Evolutionary conservation across 2,113 vertebrate species (phyloP), one percentile per base, ranked within the genome.

Genomic region (Thamnophis sirtalis): DNA sequence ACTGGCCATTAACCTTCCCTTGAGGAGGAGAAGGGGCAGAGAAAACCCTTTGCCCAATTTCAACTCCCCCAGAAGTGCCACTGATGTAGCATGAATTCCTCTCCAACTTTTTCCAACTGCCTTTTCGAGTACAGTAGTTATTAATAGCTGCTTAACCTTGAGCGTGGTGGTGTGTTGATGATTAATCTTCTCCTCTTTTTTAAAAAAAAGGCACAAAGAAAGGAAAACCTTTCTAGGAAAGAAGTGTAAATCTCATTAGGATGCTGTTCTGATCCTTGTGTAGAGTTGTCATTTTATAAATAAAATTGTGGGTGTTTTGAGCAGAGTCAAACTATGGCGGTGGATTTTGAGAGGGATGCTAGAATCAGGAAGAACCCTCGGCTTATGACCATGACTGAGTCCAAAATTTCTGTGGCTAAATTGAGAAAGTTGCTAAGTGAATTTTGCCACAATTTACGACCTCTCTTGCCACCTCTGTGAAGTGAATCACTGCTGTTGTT

Each of bases 101-200:
- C 9, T 89, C 33, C 84, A 55, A 90, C 84, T 22, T 87, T 55
- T 33, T 92, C 88, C 93, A 89, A 86, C 90, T 93, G 95, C 55
- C 91, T 92, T 80, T 90, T 54, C 68, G 84, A 84, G 51, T 58
- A 56, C 86, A 73, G 54, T 49, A 56, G 51, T 93, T 95, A 94
- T 94, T 96, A 93, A 95, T 93, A 96, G 90, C 88, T 91, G 33
- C 22, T 93, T 95, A 86, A 93, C 73, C 84, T 94, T 95, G 94
- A 89, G 91, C 92, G 53, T 87, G 80, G 92, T 49, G 84, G 90
- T 43, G 84, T 60, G 92, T 51, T 58, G 60, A 28, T 17, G 68
- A 92, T 93, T 95, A 87, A 87, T 87, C 55, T 87, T 87, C 50
- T 54, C 54, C 86, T 33, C n/a, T 43, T 43, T 33, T 28, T 33